Conservation (phyloP, 2,797 vertebrate species). For the Platalea minor region DNA sequence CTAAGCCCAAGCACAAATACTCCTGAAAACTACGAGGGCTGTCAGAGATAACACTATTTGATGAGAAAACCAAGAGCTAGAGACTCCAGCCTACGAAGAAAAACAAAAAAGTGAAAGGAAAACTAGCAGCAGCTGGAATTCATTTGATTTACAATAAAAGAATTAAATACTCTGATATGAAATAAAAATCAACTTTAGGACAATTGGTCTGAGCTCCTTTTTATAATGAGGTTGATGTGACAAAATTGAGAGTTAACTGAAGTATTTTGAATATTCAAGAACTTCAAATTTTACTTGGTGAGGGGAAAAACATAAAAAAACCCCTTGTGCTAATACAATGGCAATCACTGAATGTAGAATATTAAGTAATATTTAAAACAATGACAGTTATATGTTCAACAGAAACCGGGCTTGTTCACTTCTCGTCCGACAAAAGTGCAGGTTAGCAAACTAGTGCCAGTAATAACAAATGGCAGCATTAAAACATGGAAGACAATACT, state of each 20-base stretch:
- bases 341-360: background rate
- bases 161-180: background rate
- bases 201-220: background rate
- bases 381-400: background rate
- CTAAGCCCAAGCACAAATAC: background rate
- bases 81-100: background rate
- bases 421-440: background rate
- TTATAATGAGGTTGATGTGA: background rate
- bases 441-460: background rate
- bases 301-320: background rate
- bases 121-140: background rate
- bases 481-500: background rate
- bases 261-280: background rate
- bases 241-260: background rate
- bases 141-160: background rate
- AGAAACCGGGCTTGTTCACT: background rate
- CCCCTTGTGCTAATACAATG: background rate
- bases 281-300: background rate
- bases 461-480: background rate
- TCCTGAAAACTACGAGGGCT: background rate
- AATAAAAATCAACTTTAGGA: background rate
- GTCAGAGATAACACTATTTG: background rate
- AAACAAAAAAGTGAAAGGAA: slow-evolving; percentile 33
- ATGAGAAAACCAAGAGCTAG: background rate
- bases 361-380: background rate